These are phyloP conservation scores for Bellardia pandia DNA, from an alignment of 2,888 invertebrate species.

Conservation along the genomic window DNA sequence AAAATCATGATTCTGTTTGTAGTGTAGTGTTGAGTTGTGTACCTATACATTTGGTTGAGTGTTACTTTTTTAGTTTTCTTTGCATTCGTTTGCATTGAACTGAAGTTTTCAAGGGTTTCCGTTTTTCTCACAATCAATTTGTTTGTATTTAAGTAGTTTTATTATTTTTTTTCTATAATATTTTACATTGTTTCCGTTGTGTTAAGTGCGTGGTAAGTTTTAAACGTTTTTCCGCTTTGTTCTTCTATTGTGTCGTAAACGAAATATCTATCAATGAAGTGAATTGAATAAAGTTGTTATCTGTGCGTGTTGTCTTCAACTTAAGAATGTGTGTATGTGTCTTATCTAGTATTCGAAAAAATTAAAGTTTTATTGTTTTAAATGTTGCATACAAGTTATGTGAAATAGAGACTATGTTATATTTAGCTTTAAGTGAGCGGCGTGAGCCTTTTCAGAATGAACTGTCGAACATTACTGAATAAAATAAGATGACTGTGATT, in stretches of 20 bases:
- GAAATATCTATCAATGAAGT: neutral
- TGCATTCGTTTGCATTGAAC: slow-evolving; percentile 25
- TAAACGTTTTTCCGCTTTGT: slow-evolving; percentile 14
- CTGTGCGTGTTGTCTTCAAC: slow-evolving; percentile 21
- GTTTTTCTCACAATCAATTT: slow-evolving; percentile 36
- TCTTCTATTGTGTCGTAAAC: slow-evolving; percentile 29
- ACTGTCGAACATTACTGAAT: too few relatives aligned
- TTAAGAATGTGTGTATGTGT: slow-evolving; percentile 10
- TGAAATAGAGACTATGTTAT: neutral
- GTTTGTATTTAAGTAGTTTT: slow-evolving; percentile 48
- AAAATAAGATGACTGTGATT: too few relatives aligned
- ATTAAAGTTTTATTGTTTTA: slow-evolving; percentile 42
- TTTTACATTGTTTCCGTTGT: slow-evolving; percentile 71
- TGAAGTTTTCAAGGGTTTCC: slow-evolving; percentile 49
- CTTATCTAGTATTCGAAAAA: slow-evolving; percentile 49
- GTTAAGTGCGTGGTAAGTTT: slow-evolving; percentile 69
- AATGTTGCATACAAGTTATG: slow-evolving; percentile 47
- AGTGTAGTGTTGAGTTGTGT: slow-evolving; percentile 10
- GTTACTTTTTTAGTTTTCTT: slow-evolving; percentile 12
- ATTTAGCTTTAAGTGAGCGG: too few relatives aligned
- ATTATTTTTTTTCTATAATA: slow-evolving; percentile 24
- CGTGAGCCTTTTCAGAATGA: too few relatives aligned
- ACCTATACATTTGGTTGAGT: slow-evolving; percentile 7
- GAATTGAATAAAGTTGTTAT: slow-evolving; percentile 53
- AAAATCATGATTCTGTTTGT: slow-evolving; percentile 61